Conservation (phyloP, 2,888 invertebrate genomes). For the Lasioglossum villosulum region DNA sequence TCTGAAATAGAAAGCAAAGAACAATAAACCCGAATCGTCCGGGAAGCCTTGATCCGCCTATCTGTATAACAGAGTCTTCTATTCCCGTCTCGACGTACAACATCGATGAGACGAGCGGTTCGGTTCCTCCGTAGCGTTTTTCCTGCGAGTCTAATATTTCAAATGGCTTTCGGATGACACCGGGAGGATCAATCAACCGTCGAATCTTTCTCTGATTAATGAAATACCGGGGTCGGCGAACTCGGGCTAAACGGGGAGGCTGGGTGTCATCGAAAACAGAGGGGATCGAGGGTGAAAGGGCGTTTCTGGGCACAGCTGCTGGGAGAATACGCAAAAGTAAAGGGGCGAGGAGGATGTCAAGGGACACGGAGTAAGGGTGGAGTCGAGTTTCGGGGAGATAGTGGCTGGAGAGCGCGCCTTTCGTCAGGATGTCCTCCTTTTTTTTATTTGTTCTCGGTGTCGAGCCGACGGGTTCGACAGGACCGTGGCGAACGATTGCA, state of each 20-base stretch:
- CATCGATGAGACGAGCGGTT: neutral
- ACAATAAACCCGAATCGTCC: neutral
- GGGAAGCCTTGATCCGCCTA: neutral
- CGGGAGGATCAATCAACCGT: constrained; percentile 12
- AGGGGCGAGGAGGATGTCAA: constrained; percentile 7
- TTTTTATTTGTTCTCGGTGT: constrained; percentile 6
- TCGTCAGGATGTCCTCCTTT: neutral
- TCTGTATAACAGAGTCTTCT: neutral
- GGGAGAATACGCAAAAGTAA: neutral
- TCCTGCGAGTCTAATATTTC: constrained; percentile 10
- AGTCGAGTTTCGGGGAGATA: constrained; percentile 7
- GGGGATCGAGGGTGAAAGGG: neutral
- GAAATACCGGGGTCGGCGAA: neutral
- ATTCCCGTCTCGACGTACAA: neutral
- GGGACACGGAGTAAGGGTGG: neutral
- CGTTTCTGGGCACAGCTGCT: neutral
- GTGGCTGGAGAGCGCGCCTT: neutral
- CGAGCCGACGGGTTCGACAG: constrained; percentile 27
- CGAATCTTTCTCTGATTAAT: constrained; percentile 23
- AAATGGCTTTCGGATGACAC: constrained; percentile 1
- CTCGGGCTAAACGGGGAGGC: neutral
- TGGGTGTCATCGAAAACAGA: neutral
- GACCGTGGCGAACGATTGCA: constrained; percentile 45
- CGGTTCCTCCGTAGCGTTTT: neutral
- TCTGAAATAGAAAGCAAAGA: constrained; percentile 5